Percentiles rank a stretch among this genome's conserved stretches.
Conservation (phyloP, 1,140 invertebrate genomes). For the Orchestia grillus region DNA sequence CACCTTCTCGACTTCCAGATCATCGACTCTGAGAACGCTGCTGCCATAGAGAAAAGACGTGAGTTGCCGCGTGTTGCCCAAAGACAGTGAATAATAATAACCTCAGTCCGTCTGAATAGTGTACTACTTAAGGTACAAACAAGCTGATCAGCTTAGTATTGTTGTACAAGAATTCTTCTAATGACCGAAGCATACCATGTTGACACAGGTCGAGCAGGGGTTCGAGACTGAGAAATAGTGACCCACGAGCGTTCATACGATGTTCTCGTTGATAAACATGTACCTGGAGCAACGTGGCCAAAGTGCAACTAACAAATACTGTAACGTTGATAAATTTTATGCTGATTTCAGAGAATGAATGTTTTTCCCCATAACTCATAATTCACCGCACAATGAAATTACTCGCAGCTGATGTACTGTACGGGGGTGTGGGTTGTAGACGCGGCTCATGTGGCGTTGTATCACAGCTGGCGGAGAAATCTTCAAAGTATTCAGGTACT, state of each 20-base stretch:
- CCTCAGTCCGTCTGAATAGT: too few species aligned
- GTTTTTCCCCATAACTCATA: too few species aligned
- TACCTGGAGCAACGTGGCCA: not conserved
- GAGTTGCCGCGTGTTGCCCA: not conserved
- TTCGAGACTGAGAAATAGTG: not conserved
- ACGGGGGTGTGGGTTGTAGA: too few species aligned
- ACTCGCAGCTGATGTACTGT: too few species aligned
- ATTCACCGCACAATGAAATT: too few species aligned
- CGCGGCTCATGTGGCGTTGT: too few species aligned
- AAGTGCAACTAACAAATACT: not conserved
- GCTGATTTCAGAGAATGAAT: not conserved
- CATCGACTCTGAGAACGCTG: conserved; percentile 75
- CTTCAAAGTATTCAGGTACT: too few species aligned
- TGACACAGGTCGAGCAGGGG: not conserved
- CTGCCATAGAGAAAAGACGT: conserved; percentile 42
- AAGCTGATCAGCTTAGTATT: not conserved
- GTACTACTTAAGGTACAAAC: not conserved
- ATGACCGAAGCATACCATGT: not conserved
- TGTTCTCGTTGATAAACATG: not conserved
- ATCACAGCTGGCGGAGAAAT: too few species aligned
- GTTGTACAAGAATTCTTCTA: not conserved
- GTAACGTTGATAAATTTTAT: not conserved
- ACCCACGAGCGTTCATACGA: too few species aligned
- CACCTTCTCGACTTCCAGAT: conserved; percentile 98
- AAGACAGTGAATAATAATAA: not conserved